phyloP scores from a whole-genome alignment of 1,140 invertebrate species.

The Physella acuta region DNA sequence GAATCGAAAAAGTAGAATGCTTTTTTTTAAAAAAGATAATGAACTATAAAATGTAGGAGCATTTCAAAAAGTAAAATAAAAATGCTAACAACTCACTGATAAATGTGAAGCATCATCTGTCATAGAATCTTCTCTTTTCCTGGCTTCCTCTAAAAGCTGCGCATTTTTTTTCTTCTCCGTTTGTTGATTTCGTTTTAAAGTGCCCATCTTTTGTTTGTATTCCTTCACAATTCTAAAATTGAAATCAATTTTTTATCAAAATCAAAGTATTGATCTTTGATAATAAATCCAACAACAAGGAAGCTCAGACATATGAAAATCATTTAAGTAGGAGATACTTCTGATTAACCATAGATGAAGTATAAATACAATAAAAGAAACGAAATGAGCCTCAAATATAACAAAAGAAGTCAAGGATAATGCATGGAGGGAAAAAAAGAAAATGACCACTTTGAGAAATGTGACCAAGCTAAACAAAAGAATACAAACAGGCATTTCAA shows the following conservation, averaged over 20 bases:
- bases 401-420: too few species aligned
- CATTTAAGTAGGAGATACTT: too few species aligned
- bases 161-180: slow-evolving; percentile 59
- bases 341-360: too few species aligned
- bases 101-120: slow-evolving; percentile 51
- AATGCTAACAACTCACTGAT: slow-evolving; percentile 20
- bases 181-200: slow-evolving; percentile 58
- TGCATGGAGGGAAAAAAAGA: too few species aligned
- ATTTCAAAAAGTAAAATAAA: not conserved
- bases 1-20: not conserved
- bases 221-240: slow-evolving; percentile 84
- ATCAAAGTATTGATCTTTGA: too few species aligned
- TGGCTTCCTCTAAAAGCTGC: slow-evolving; percentile 59
- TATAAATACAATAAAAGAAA: too few species aligned
- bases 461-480: too few species aligned
- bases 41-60: not conserved
- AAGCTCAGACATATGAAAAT: too few species aligned
- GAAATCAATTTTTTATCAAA: not conserved
- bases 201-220: slow-evolving; percentile 65
- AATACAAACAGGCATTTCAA: too few species aligned
- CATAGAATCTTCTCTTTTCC: slow-evolving; percentile 61
- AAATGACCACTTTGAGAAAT: too few species aligned
- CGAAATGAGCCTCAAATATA: too few species aligned
- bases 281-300: too few species aligned
- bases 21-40: not conserved